These are phyloP conservation scores for Ephestia elutella DNA, from an alignment of 1,140 invertebrate species.

Conservation along the genomic window DNA sequence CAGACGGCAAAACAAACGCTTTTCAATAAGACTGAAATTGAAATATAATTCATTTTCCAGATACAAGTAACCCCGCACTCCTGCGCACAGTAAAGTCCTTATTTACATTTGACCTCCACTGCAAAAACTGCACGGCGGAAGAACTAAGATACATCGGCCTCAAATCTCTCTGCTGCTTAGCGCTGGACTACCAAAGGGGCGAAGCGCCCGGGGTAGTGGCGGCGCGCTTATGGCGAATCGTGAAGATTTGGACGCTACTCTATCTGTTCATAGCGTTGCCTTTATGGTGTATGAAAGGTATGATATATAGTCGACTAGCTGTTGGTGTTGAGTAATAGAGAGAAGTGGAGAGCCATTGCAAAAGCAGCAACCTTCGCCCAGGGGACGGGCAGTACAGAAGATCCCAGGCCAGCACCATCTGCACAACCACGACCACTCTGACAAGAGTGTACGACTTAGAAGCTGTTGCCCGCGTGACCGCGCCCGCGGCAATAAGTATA, in stretches of 20 bases:
- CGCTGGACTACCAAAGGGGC: conserved; percentile 12
- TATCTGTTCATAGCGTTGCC: conserved; percentile 39
- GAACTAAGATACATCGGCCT: conserved; percentile 15
- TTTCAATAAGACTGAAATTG: too few relatives aligned
- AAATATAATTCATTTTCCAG: background rate
- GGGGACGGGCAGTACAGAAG: too few relatives aligned
- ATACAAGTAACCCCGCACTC: background rate
- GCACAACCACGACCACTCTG: too few relatives aligned
- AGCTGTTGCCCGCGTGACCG: too few relatives aligned
- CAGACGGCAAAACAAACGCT: too few relatives aligned
- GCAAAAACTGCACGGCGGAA: conserved; percentile 11
- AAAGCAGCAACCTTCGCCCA: too few relatives aligned
- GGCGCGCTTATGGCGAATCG: conserved; percentile 20
- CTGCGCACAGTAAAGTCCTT: conserved; percentile 4
- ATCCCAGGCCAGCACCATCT: too few relatives aligned
- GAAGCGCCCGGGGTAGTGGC: conserved; percentile 5
- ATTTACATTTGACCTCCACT: background rate
- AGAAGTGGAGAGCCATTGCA: too few relatives aligned
- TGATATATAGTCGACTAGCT: too few relatives aligned
- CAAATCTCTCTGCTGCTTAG: conserved; percentile 15
- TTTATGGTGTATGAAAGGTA: conserved; percentile 49
- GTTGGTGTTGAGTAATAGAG: too few relatives aligned
- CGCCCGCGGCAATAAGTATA: too few relatives aligned
- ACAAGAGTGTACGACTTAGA: too few relatives aligned
- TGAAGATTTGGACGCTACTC: conserved; percentile 34